Conservation (phyloP, 2,797 vertebrate genomes). For the Crocodylus rhombifer region DNA sequence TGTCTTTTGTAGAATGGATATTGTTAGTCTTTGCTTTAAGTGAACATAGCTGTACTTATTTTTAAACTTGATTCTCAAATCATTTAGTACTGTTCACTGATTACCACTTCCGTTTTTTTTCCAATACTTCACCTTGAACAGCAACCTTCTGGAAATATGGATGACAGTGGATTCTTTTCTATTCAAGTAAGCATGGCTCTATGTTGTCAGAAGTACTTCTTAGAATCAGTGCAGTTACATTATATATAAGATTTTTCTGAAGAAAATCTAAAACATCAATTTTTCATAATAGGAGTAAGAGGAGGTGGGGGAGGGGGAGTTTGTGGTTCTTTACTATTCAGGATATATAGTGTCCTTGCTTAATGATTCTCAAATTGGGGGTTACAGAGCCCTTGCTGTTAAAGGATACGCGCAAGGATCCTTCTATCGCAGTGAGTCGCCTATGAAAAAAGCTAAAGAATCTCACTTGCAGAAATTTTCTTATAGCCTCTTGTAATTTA, state of each 20-base stretch:
- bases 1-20: background rate
- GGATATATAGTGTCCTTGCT: background rate
- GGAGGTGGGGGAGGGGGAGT: background rate
- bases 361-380: background rate
- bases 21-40: background rate
- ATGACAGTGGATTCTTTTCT: conserved; percentile 98
- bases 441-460: background rate
- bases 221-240: background rate
- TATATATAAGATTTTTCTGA: background rate
- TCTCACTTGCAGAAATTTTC: background rate
- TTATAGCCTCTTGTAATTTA: no score
- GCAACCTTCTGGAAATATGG: conserved; percentile 99
- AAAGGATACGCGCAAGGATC: background rate
- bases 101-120: conserved; percentile 46
- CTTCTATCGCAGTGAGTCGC: background rate
- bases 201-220: background rate
- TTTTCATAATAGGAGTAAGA: background rate
- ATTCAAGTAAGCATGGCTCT: conserved; percentile 90
- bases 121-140: conserved; percentile 65
- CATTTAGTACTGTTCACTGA: conserved; percentile 12
- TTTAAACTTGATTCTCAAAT: background rate
- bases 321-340: background rate
- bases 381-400: background rate
- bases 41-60: background rate
- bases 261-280: background rate